These are phyloP conservation scores for Lutjanus campechanus DNA, from an alignment of 2,797 vertebrate species.

Conservation along the genomic window DNA sequence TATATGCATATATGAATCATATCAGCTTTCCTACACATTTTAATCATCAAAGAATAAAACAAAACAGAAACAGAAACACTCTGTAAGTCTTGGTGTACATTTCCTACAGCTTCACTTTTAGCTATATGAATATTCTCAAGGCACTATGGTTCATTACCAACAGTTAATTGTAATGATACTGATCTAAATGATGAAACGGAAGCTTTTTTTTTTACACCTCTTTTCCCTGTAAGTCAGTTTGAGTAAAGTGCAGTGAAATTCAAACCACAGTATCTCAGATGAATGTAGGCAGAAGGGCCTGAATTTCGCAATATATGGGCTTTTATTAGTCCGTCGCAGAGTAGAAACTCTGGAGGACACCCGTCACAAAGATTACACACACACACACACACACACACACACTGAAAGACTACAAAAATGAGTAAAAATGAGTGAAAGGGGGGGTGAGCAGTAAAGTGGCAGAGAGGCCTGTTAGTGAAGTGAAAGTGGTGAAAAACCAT, in stretches of 20 bases:
- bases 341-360: not conserved
- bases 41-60: not conserved
- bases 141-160: not conserved
- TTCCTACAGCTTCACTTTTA: not conserved
- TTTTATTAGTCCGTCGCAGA: constrained; percentile 25
- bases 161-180: not conserved
- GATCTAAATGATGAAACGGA: not conserved
- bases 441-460: constrained; percentile 33
- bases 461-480: constrained; percentile 46
- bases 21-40: not conserved
- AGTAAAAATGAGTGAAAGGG: constrained; percentile 18
- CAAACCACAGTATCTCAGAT: not conserved
- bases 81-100: not conserved
- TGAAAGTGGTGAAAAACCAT: constrained; percentile 43
- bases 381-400: not conserved
- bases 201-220: not conserved
- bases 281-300: not conserved
- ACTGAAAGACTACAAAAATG: not conserved
- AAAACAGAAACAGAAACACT: not conserved
- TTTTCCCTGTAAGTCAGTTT: not conserved
- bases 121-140: not conserved
- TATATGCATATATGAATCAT: no score
- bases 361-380: constrained; percentile 1
- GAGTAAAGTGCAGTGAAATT: constrained; percentile 11
- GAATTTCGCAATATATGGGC: constrained; percentile 10